Evolutionary conservation across 2,797 vertebrate species (phyloP).

Genomic region (Miichthys miiuy): DNA sequence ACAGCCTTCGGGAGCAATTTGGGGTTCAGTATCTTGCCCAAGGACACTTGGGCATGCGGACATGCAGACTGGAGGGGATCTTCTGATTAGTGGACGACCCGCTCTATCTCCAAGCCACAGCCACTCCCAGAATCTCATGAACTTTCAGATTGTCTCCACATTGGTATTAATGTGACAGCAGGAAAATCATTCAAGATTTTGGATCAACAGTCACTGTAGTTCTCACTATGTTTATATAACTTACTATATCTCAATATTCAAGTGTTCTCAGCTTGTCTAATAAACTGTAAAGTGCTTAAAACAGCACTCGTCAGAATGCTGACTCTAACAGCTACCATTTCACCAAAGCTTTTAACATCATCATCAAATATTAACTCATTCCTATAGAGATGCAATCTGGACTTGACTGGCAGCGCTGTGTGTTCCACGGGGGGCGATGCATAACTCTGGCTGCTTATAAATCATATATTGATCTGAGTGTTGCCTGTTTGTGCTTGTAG

Average conservation of each 20-base stretch:
- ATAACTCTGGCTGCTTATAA: slow-evolving; percentile 47
- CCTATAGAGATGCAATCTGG: slow-evolving; percentile 40
- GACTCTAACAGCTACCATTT: slow-evolving; percentile 55
- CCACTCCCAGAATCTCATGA: too few species aligned
- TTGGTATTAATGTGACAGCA: neutral
- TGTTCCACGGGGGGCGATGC: slow-evolving; percentile 17
- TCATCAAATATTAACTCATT: slow-evolving; percentile 75
- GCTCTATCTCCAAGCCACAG: too few species aligned
- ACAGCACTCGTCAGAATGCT: slow-evolving; percentile 66
- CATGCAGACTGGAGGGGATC: too few species aligned
- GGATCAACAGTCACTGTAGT: neutral
- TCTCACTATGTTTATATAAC: slow-evolving; percentile 2
- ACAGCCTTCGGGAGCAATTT: too few species aligned
- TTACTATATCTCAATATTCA: slow-evolving; percentile 19
- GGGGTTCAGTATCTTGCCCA: too few species aligned
- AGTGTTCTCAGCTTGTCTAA: slow-evolving; percentile 27
- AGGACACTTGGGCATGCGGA: too few species aligned
- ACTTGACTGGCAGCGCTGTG: slow-evolving; percentile 32
- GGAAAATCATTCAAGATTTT: neutral
- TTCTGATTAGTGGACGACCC: too few species aligned
- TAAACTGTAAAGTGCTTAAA: slow-evolving; percentile 59
- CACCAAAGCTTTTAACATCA: slow-evolving; percentile 69
- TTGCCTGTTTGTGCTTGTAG: slow-evolving; percentile 10
- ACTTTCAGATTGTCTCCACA: too few species aligned
- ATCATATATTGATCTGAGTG: slow-evolving; percentile 58